Evolutionary conservation across 2,888 invertebrate genomes (phyloP), one percentile per base, ranked within the genome.

Genomic region (Patella ulyssiponensis): DNA sequence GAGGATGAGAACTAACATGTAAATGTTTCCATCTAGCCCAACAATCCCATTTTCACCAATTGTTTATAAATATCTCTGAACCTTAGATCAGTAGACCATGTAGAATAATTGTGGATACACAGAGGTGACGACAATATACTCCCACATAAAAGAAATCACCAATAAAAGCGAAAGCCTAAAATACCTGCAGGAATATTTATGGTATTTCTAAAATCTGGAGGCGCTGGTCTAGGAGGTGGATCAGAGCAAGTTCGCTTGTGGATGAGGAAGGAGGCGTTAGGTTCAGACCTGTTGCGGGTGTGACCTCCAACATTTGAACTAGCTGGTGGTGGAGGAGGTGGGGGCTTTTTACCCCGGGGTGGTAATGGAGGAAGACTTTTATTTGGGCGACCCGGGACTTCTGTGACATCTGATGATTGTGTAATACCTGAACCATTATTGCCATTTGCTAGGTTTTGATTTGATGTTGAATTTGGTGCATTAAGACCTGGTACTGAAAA

Each of bases 181-280:
- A 44, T 44, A 80, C 79, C 80, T 71, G 75, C 64, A 58, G 80
- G 77, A 15, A 80, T 76, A 33, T 74, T 76, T 27, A 79, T 76
- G 11, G 83, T 84, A 54, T 83, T 83, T 69, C 85, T 76, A 73
- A 80, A 77, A 52, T 82, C 84, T 7, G 86, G 81, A 33, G 84
- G 83, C n/a, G 79, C 79, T 12, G 87, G 87, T 69, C 86, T 78
- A 2, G 88, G 86, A 14, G 89, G 89, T 4, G 91, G 90, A 80
- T 92, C 92, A 1, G 91, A 91, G 4, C 90, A 88, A 11, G 90
- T 90, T 44, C 91, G 85, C 75, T 88, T 86, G 82, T 92, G 92
- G 69, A 85, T 82, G 58, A 85, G 83, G 69, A 85, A 82, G 52
- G 83, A 81, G 27, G 83, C 83, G 73, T 81, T 82, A 17, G 86